A percentile compares a stretch with the other conserved stretches of the same genome.
Evolutionary conservation across 2,888 invertebrate genomes (phyloP).

Genomic region (Callyntrura guangdongensis): DNA sequence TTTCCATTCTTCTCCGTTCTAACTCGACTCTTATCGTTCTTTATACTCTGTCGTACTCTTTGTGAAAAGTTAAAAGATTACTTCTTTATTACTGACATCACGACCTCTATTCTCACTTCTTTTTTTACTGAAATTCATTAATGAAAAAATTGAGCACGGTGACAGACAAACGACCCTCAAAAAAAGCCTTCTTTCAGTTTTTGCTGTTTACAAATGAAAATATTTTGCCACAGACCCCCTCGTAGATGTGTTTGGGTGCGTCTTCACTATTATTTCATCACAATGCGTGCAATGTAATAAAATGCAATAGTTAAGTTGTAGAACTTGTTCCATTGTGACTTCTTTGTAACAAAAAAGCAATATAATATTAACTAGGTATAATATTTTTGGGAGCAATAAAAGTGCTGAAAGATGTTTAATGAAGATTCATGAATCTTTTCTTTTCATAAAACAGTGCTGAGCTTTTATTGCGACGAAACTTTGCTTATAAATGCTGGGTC

Average conservation of each 20-base stretch:
- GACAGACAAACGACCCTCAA: conserved; percentile 45
- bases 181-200: no score
- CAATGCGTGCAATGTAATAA: no score
- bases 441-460: not conserved
- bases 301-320: no score
- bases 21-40: no score
- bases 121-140: not conserved
- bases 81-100: conserved; percentile 8
- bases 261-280: not conserved
- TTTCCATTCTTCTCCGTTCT: conserved; percentile 1
- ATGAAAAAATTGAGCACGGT: conserved; percentile 52
- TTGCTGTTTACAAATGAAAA: no score
- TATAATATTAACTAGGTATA: not conserved
- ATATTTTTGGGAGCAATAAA: conserved; percentile 42
- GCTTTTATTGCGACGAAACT: no score
- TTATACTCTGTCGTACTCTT: not conserved
- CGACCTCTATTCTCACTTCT: conserved; percentile 13
- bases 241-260: not conserved
- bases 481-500: not conserved
- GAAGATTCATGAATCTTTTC: conserved; percentile 68
- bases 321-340: no score
- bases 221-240: no score
- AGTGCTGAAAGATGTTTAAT: conserved; percentile 50
- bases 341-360: not conserved
- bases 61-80: conserved; percentile 15